These are phyloP conservation scores for Drosophila sp. DNA, from an alignment of 1,140 invertebrate genomes.

Conservation along the genomic window DNA sequence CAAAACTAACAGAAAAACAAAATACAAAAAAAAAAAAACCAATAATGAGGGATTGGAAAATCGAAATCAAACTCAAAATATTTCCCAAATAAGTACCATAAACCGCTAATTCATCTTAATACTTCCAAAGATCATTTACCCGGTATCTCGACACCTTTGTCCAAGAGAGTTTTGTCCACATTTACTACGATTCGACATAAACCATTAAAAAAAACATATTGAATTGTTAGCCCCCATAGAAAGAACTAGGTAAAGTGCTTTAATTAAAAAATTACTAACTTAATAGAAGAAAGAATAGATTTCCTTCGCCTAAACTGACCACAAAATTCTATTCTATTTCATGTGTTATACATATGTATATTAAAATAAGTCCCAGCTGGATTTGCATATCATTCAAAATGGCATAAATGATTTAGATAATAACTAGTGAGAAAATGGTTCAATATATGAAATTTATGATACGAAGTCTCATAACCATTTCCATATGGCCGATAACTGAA, in stretches of 20 bases:
- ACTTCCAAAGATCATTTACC: not conserved
- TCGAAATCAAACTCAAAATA: not conserved
- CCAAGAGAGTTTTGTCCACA: no score
- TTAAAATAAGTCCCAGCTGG: not conserved
- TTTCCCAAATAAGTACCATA: not conserved
- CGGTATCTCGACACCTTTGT: not conserved
- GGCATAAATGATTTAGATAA: not conserved
- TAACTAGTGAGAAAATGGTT: constrained; percentile 1
- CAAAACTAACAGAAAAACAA: not conserved
- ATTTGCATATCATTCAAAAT: not conserved
- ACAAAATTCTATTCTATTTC: no score
- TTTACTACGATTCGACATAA: no score
- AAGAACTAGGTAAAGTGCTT: no score
- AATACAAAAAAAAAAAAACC: constrained; percentile 46
- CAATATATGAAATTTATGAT: not conserved
- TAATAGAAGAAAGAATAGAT: no score
- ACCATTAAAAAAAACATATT: no score
- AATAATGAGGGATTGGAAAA: constrained; percentile 20
- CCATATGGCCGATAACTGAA: not conserved
- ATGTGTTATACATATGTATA: no score
- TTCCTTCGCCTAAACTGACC: no score
- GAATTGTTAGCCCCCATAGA: no score
- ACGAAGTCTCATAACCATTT: constrained; percentile 1
- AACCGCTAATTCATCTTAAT: not conserved
- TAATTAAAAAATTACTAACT: no score